phyloP scores from a whole-genome alignment of 2,113 vertebrate species.

The Clinocottus analis region DNA sequence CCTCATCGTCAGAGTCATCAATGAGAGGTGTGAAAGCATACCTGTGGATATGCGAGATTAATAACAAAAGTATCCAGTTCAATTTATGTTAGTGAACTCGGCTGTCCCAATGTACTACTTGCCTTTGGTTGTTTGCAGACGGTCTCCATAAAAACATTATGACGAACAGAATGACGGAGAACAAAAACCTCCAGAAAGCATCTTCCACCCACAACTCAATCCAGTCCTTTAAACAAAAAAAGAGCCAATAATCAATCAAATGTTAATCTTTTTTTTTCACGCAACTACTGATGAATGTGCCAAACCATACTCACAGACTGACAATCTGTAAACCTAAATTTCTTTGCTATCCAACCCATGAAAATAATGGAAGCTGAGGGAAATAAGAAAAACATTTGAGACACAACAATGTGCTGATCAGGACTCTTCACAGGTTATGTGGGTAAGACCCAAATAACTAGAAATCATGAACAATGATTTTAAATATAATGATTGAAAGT shows the following conservation, averaged over 20 bases:
- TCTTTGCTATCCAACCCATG: slow-evolving; percentile 89
- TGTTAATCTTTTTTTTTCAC: background rate
- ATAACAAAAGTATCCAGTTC: background rate
- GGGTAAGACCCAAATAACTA: background rate
- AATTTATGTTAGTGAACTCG: background rate
- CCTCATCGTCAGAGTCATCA: slow-evolving; percentile 92
- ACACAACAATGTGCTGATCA: background rate
- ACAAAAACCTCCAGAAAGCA: slow-evolving; percentile 92
- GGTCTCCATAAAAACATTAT: slow-evolving; percentile 94
- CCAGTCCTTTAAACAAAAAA: slow-evolving; percentile 84
- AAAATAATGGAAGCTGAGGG: slow-evolving; percentile 89
- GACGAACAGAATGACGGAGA: slow-evolving; percentile 88
- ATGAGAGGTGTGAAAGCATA: slow-evolving; percentile 92
- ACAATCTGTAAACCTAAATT: slow-evolving; percentile 86
- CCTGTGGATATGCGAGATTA: slow-evolving; percentile 63
- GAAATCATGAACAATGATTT: background rate
- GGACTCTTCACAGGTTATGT: background rate
- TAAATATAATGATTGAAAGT: background rate
- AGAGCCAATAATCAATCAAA: background rate
- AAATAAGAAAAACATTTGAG: slow-evolving; percentile 41
- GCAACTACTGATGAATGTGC: background rate
- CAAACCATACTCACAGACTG: slow-evolving; percentile 85
- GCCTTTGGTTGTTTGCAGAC: slow-evolving; percentile 91
- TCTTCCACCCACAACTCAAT: slow-evolving; percentile 91
- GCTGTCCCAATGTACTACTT: slow-evolving; percentile 9